These are phyloP conservation scores for Lytechinus pictus DNA, from an alignment of 35 echinoderm and acorn worm species.

Conservation along the genomic window DNA sequence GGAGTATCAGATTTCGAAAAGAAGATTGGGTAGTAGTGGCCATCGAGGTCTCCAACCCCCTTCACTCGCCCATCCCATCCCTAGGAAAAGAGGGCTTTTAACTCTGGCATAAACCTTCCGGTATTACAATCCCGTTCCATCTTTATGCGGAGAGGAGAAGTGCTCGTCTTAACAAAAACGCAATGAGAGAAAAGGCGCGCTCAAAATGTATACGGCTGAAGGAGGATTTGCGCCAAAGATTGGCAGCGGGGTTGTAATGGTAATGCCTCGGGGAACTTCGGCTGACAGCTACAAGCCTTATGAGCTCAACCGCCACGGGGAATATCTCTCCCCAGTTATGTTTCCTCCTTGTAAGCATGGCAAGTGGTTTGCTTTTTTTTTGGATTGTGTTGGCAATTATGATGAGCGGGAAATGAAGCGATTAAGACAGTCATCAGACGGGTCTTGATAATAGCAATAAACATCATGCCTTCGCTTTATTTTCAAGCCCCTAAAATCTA, in stretches of 20 bases:
- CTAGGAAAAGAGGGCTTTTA: not conserved
- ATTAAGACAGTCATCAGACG: not conserved
- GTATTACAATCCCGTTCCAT: not conserved
- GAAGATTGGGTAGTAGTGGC: not conserved
- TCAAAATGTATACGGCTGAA: not conserved
- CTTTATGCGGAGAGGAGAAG: not conserved
- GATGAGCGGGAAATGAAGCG: not conserved
- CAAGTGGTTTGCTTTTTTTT: not conserved
- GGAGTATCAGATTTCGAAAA: not conserved
- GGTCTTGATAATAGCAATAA: not conserved
- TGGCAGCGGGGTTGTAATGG: slow-evolving; percentile 33
- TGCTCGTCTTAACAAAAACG: not conserved
- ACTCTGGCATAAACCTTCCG: slow-evolving; percentile 8
- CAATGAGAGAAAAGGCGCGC: not conserved
- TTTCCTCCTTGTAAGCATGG: not conserved
- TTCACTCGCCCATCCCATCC: not conserved
- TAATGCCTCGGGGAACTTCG: slow-evolving; percentile 26
- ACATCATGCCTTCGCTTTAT: not conserved
- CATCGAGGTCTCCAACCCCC: not conserved
- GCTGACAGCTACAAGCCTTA: slow-evolving; percentile 35
- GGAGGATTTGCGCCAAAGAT: slow-evolving; percentile 19
- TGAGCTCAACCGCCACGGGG: not conserved
- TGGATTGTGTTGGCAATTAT: not conserved
- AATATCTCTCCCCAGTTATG: not conserved
- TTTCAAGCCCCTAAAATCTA: not conserved